Evolutionary conservation across 2,113 vertebrate species (phyloP).

Genomic region (Raja brachyura): DNA sequence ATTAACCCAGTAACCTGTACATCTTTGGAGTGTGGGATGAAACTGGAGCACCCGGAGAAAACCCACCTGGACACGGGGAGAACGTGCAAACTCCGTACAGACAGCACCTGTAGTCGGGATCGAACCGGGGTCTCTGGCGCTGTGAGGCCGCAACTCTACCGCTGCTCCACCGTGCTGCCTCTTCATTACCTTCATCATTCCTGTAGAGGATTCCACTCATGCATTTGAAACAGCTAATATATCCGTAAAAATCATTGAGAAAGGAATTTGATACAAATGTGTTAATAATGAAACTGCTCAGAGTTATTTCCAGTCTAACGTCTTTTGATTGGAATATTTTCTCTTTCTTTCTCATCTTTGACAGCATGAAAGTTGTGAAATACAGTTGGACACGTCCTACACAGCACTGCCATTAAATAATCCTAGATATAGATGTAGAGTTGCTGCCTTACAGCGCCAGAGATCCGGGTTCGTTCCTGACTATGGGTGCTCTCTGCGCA

Average conservation of each 20-base stretch:
- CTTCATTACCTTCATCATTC: not conserved
- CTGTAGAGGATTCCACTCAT: not conserved
- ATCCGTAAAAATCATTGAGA: not conserved
- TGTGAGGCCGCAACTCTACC: too few relatives aligned
- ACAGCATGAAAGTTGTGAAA: not conserved
- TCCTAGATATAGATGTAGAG: not conserved
- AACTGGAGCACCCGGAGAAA: too few relatives aligned
- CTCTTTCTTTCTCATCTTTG: not conserved
- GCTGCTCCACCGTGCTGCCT: too few relatives aligned
- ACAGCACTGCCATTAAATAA: not conserved
- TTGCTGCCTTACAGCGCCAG: too few relatives aligned
- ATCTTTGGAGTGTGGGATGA: too few relatives aligned
- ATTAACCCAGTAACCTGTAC: too few relatives aligned
- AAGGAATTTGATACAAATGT: slow-evolving; percentile 4
- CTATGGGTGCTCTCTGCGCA: too few relatives aligned
- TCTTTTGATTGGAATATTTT: not conserved
- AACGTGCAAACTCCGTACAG: too few relatives aligned
- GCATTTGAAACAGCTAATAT: slow-evolving; percentile 10
- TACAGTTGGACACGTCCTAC: not conserved
- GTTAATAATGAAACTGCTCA: not conserved
- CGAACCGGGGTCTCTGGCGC: too few relatives aligned
- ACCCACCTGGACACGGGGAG: too few relatives aligned
- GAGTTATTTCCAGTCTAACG: not conserved
- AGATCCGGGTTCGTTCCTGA: too few relatives aligned
- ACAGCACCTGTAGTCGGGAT: too few relatives aligned